phyloP scores from a whole-genome alignment of 1,140 invertebrate species.

The Drosophila ambigua region DNA sequence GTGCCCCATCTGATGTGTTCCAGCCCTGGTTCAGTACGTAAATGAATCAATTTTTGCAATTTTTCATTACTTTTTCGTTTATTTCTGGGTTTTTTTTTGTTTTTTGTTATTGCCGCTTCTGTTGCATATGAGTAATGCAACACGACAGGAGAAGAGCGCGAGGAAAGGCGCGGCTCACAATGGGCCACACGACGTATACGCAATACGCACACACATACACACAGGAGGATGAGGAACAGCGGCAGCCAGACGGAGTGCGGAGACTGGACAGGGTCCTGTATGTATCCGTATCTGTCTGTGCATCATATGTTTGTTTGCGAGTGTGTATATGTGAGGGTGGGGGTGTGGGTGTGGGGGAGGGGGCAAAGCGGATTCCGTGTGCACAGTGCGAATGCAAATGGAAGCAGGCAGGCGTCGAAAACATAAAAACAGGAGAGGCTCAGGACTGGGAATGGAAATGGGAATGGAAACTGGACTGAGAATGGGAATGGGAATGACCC shows the following conservation, averaged over 20 bases:
- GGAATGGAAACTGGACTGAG: conserved; percentile 31
- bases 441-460: conserved; percentile 18
- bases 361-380: conserved; percentile 71
- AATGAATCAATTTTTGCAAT: conserved; percentile 74
- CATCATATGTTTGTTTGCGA: conserved; percentile 8
- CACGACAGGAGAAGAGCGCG: conserved; percentile 47
- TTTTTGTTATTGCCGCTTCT: conserved; percentile 20
- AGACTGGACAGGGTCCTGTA: conserved; percentile 52
- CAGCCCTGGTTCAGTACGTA: conserved; percentile 65
- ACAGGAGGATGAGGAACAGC: conserved; percentile 2
- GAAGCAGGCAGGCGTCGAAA: conserved; percentile 62
- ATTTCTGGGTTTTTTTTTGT: conserved; percentile 12
- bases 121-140: conserved; percentile 74
- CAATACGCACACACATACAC: conserved; percentile 41
- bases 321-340: conserved; percentile 16
- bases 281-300: conserved; percentile 43
- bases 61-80: conserved; percentile 63
- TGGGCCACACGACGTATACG: conserved; percentile 76
- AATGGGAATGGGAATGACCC: conserved; percentile 63
- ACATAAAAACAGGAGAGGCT: conserved; percentile 61
- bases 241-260: conserved; percentile 6
- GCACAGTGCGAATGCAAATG: conserved; percentile 60
- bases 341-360: conserved; percentile 32
- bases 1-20: conserved; percentile 15
- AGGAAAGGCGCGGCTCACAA: conserved; percentile 68